Evolutionary conservation across 2,113 vertebrate genomes (phyloP), one percentile per base, ranked within the genome.

Genomic region (Lagopus leucura): DNA sequence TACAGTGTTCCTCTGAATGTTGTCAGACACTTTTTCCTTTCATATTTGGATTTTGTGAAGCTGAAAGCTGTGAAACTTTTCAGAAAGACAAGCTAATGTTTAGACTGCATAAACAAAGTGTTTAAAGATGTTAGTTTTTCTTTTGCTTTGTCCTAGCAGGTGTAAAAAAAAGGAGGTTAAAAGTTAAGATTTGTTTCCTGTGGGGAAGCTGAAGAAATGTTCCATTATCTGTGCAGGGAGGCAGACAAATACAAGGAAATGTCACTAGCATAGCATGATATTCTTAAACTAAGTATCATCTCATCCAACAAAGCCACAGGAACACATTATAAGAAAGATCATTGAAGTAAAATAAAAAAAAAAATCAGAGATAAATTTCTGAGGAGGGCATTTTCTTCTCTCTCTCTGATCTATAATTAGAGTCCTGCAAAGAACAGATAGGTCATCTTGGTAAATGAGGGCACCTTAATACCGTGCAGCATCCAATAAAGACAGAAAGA

Each of bases 201-300:
- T 75, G 48, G 96, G 82, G 95, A 97, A 95, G 82, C 74, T 97
- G 95, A 97, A 96, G 89, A 95, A 95, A 94, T 94, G 78, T 92
- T 96, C 93, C 92, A 91, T 97, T 95, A 95, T 96, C 85, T 80
- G 70, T 88, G 77, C 92, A 91, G 92, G 94, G 88, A 94, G 80
- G 82, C 92, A 89, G 91, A 40, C 63, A 82, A 54, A 92, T 96
- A 90, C 87, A 83, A 94, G 77, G 80, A 93, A 96, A 95, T 96
- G 92, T 92, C 95, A 95, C 85, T 95, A 91, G 91, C 92, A 87
- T 96, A 92, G 80, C 93, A 85, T 91, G 88, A 91, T 72, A 73
- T 84, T 92, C 87, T 89, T 90, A 89, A 76, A 90, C 70, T 90
- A 82, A 93, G 79, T 84, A 95, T 77, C 87, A 64, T 89, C 72